These are phyloP conservation scores for Uropetala carovei DNA, from an alignment of 2,888 invertebrate genomes.

Conservation along the genomic window DNA sequence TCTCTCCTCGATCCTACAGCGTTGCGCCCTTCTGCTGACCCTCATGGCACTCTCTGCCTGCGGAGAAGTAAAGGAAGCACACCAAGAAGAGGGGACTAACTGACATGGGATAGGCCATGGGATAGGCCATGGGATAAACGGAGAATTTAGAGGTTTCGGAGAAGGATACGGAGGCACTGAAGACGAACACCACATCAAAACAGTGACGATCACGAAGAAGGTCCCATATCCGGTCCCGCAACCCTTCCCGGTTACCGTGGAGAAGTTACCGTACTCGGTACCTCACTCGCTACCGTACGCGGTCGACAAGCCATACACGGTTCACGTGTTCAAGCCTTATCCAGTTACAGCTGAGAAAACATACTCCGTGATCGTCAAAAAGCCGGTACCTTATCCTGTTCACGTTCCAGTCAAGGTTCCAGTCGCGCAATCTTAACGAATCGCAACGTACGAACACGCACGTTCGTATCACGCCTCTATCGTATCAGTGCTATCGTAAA, in stretches of 20 bases:
- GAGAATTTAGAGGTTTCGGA: background rate
- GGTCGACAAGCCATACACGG: constrained; percentile 78
- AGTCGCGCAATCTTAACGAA: constrained; percentile 85
- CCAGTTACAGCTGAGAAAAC: constrained; percentile 74
- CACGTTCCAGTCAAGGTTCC: constrained; percentile 83
- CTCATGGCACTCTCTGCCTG: constrained; percentile 77
- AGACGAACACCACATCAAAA: constrained; percentile 31
- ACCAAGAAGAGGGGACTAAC: constrained; percentile 76
- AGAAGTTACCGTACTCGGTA: constrained; percentile 65
- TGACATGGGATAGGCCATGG: constrained; percentile 72
- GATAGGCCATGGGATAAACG: background rate
- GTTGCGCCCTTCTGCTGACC: constrained; percentile 78
- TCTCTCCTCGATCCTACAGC: background rate
- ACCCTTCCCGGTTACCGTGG: constrained; percentile 64
- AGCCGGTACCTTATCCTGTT: constrained; percentile 77
- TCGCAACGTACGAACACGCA: no score
- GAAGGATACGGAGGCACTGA: background rate
- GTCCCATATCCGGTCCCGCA: constrained; percentile 60
- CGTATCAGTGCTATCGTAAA: no score
- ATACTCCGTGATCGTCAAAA: constrained; percentile 81
- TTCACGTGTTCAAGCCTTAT: constrained; percentile 77
- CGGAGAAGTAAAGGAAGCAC: constrained; percentile 74
- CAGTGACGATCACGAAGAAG: constrained; percentile 65
- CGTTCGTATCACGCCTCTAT: no score
- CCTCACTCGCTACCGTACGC: constrained; percentile 80